phyloP scores from a whole-genome alignment of 2,888 invertebrate species.

The Napeogenes inachia region DNA sequence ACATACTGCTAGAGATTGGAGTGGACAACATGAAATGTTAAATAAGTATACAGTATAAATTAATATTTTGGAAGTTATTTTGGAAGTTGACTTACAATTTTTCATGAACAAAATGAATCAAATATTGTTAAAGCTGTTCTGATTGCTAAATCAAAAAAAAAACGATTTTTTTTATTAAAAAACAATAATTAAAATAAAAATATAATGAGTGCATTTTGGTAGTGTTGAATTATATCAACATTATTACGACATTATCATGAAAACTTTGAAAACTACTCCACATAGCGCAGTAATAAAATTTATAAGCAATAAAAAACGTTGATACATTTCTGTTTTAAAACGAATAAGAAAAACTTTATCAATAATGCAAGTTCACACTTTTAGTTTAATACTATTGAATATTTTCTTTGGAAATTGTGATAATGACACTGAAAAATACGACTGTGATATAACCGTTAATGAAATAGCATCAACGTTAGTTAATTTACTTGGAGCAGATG shows the following conservation, averaged over 20 bases:
- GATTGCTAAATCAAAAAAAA: no score
- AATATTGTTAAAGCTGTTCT: no score
- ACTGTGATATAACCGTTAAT: constrained; percentile 25
- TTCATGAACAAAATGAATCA: no score
- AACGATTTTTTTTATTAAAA: no score
- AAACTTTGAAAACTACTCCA: constrained; percentile 30
- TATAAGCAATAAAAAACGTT: constrained; percentile 31
- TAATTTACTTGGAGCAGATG: constrained; percentile 29
- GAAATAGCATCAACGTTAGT: constrained; percentile 40
- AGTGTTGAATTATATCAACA: no score
- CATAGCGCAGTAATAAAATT: constrained; percentile 31
- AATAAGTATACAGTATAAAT: no score
- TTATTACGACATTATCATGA: constrained; percentile 23
- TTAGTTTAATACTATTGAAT: constrained; percentile 13
- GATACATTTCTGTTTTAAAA: constrained; percentile 11
- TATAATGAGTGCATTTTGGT: no score
- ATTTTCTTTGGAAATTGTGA: constrained; percentile 21
- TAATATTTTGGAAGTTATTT: no score
- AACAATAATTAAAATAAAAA: no score
- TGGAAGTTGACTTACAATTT: not conserved
- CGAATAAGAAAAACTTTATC: constrained; percentile 12
- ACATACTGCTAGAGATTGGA: no score
- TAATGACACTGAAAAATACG: constrained; percentile 17
- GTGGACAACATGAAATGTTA: no score
- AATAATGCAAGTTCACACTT: constrained; percentile 11